Evolutionary conservation across 2,797 vertebrate species (phyloP), one percentile per base, ranked within the genome.

Genomic region (Rhinogobio ventralis): DNA sequence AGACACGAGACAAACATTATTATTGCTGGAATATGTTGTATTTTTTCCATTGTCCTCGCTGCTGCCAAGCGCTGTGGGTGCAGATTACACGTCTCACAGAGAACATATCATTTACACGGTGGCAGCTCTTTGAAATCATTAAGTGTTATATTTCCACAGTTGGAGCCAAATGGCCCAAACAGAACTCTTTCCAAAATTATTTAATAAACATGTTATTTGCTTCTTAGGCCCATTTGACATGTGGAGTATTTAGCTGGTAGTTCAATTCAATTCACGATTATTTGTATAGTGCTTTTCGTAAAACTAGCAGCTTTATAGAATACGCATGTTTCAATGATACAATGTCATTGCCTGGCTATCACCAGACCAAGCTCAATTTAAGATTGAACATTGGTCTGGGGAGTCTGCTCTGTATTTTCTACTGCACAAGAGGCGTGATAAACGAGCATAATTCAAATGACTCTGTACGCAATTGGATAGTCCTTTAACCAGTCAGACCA

Each of bases 51-150:
- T 17, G 7, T 80, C 23, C 5, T 20, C 5, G 2, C 66, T 19
- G 79, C 64, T 68, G 78, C 5, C 46, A 39, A 68, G 46, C 30
- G 2, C 64, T 39, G 64, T 68, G 45, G 46, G 78, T 53, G 46
- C 20, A 68, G 62, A 80, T 68, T 80, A 69, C 49, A 53, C 46
- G 8, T 80, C 64, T 69, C 23, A 39, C 46, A 53, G 30, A 39
- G 30, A 69, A 80, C 79, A 25, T 68, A 20, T 68, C 6, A 53
- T 80, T 68, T 68, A 39, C 46, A 69, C 36, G 19, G 49, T 55
- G 20, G 46, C 64, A 39, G 64, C 78, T 80, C 64, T 68, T 53
- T 55, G 14, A 36, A 80, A 80, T 80, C 46, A 53, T 68, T 39
- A 68, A 55, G 20, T 73, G 3, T 33, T 45, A 1, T 57, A 55